Evolutionary conservation across 2,888 invertebrate species (phyloP).

Genomic region (Ornithoptera priamus): DNA sequence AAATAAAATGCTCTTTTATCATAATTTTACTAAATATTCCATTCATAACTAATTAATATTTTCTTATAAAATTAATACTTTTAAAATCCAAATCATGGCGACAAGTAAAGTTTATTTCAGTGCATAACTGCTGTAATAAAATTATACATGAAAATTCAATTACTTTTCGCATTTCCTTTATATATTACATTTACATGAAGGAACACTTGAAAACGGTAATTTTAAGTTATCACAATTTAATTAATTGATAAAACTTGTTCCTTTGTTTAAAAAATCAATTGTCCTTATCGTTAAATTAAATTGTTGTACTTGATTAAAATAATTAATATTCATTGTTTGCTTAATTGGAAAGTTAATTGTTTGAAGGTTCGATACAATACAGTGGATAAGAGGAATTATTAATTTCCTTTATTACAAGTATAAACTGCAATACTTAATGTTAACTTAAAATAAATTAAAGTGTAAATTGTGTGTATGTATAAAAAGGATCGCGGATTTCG

Average conservation of each 20-base stretch:
- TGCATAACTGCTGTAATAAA: not conserved
- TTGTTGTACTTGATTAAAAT: constrained; percentile 20
- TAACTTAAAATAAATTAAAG: too few relatives aligned
- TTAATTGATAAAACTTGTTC: constrained; percentile 28
- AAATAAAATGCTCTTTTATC: too few relatives aligned
- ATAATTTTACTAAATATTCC: too few relatives aligned
- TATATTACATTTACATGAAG: constrained; percentile 5
- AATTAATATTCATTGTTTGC: constrained; percentile 26
- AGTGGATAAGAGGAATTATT: constrained; percentile 3
- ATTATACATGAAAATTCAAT: constrained; percentile 40
- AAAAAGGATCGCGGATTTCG: too few relatives aligned
- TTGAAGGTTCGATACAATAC: not conserved
- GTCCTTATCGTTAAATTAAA: constrained; percentile 18
- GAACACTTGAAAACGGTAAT: constrained; percentile 4
- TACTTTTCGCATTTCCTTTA: constrained; percentile 50
- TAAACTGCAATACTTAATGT: too few relatives aligned
- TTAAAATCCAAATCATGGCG: too few relatives aligned
- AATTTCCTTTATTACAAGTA: not conserved
- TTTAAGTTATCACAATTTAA: constrained; percentile 22
- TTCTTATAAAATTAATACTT: too few relatives aligned
- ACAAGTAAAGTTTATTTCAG: too few relatives aligned
- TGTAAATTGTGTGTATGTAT: too few relatives aligned
- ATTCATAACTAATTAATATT: too few relatives aligned
- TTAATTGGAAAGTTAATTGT: constrained; percentile 11
- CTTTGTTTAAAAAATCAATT: constrained; percentile 1